Evolutionary conservation across 2,888 invertebrate species (phyloP).

Genomic region (Syrphus vitripennis): DNA sequence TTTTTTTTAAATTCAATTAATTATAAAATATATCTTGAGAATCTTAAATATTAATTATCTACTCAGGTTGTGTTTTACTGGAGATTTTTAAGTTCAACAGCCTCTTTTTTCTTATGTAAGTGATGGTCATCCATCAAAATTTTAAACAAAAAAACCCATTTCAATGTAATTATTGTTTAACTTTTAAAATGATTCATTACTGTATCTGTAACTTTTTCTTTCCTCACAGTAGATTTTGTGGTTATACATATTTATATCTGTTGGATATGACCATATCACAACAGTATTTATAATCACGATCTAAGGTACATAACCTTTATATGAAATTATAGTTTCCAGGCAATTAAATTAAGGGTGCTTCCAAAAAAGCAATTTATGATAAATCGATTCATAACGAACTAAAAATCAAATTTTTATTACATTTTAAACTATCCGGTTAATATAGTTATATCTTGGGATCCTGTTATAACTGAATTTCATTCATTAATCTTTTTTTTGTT

Average conservation of each 20-base stretch:
- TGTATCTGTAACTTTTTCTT: background rate
- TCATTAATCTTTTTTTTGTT: slow-evolving; percentile 1
- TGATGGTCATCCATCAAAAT: background rate
- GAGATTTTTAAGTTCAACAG: background rate
- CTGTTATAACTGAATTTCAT: background rate
- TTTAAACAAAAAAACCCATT: background rate
- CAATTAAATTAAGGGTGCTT: background rate
- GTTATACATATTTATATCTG: background rate
- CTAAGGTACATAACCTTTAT: slow-evolving; percentile 9
- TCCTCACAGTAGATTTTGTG: background rate
- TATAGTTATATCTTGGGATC: background rate
- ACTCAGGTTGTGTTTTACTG: background rate
- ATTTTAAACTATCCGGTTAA: background rate
- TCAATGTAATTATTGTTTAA: background rate
- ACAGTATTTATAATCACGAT: background rate
- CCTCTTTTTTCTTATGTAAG: background rate
- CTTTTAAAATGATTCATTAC: background rate
- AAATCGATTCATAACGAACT: slow-evolving; percentile 12
- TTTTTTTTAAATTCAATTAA: background rate
- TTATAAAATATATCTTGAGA: background rate
- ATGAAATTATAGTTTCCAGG: background rate
- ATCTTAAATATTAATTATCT: background rate
- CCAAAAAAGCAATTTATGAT: background rate
- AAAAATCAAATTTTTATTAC: background rate
- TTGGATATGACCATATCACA: background rate